Evolutionary conservation across 2,888 invertebrate genomes (phyloP), one percentile per base, ranked within the genome.

Genomic region (Drosophila mercatorum): DNA sequence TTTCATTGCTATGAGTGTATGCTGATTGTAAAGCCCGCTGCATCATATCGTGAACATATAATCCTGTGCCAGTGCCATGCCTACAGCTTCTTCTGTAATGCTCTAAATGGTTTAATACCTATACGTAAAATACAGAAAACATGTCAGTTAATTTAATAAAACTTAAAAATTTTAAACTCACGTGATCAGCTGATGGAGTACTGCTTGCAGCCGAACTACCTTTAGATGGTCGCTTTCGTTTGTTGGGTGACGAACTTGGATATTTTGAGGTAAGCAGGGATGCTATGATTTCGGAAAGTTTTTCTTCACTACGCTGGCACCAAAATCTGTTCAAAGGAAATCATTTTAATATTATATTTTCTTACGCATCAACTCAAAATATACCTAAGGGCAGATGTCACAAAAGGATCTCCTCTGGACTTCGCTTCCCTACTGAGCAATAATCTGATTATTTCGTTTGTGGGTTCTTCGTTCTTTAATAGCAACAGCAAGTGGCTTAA

Each of bases 241-340:
- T 98, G 91, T 97, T 97, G 8, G 98, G 98, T 76, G 97, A 97
- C 40, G 97, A 96, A 67, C 96, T 96, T 61, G 97, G 97, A 93
- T 97, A 97, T 90, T 97, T 94, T 73, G 96, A 96, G 91, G 95
- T 96, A 90, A 97, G 94, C 69, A 97, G 93, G 83, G 95, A 95
- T 56, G 96, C 96, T 70, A 97, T 95, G 77, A 97, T 94, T 93
- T 97, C 97, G 6, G 95, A 96, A 68, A 97, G 95, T 92, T 97
- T 97, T 88, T 98, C 98, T 90, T 98, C 97, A 90, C 96, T 96
- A 88, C 97, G 97, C 89, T 97, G 96, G 93, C 97, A 98, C 99
- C 98, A 99, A 93, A 97, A 97, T 90, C 93, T 93, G 17, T 55
- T 17, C n/a, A 1, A 34, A 36, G 2, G 7, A 31, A 31, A 7